A percentile compares a stretch with the other conserved stretches of the same genome.
Evolutionary conservation across 35 echinoderm and acorn worm species (phyloP).

Genomic region (Chiridota heheva): DNA sequence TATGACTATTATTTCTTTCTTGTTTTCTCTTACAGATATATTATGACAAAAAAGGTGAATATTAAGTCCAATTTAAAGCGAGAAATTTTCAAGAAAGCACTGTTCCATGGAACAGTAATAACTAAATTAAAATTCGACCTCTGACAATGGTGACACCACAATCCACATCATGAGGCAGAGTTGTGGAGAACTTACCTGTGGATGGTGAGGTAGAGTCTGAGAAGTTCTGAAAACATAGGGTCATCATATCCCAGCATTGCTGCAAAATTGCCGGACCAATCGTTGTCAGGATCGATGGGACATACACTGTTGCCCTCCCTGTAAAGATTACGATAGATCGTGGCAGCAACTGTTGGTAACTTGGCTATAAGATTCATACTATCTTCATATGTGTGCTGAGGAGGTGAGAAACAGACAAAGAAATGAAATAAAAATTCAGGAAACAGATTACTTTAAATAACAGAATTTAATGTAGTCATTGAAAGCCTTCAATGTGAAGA

Average conservation of each 20-base stretch:
- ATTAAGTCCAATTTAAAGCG: no score
- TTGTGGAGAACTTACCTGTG: conserved; percentile 67
- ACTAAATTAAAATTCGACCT: no score
- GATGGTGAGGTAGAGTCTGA: conserved; percentile 88
- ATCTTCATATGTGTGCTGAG: conserved; percentile 96
- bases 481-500: no score
- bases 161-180: background rate
- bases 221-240: conserved; percentile 78
- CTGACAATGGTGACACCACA: no score
- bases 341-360: conserved; percentile 92
- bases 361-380: conserved; percentile 95
- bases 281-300: conserved; percentile 69
- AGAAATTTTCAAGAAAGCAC: no score
- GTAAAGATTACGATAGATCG: conserved; percentile 97
- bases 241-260: conserved; percentile 94
- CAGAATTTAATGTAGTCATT: background rate
- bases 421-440: background rate
- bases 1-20: no score
- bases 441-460: background rate
- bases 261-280: conserved; percentile 90
- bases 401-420: no score
- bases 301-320: conserved; percentile 69
- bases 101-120: no score
- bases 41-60: no score
- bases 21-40: no score